Evolutionary conservation across 2,113 vertebrate genomes (phyloP).

Genomic region (Ardeotis arabs): DNA sequence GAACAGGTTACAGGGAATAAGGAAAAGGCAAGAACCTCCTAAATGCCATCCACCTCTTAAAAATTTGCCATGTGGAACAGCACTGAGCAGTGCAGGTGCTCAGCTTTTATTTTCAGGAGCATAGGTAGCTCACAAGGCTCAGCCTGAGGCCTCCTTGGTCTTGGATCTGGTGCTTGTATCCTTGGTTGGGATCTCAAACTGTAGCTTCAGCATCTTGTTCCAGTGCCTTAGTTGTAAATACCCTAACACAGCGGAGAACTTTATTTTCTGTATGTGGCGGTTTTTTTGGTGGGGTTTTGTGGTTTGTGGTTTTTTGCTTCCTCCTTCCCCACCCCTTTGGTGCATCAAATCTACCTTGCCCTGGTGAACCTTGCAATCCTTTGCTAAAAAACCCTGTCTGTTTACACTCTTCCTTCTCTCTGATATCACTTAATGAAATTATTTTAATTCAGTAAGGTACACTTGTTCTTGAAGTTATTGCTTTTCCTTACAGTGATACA

Average conservation of each 20-base stretch:
- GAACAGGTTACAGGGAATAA: neutral
- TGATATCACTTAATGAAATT: neutral
- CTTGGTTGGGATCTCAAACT: neutral
- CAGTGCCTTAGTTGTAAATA: neutral
- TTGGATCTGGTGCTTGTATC: neutral
- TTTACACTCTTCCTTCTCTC: neutral
- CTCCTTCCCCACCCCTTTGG: rapidly evolving
- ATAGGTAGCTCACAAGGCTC: neutral
- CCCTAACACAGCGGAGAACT: neutral
- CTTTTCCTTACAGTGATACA: neutral
- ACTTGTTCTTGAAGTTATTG: neutral
- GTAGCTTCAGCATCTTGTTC: neutral
- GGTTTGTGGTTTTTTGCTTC: too few species aligned
- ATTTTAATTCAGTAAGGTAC: neutral
- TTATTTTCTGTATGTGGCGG: neutral
- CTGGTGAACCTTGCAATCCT: neutral
- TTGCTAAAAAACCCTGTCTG: neutral
- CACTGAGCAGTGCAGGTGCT: neutral
- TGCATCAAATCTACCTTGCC: neutral
- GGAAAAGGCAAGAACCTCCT: neutral
- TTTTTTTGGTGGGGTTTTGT: neutral
- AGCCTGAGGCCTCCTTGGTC: neutral
- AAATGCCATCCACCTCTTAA: neutral
- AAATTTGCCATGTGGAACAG: neutral
- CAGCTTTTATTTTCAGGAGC: neutral